Conservation (phyloP, 1,140 invertebrate species). For the Zaprionus lachaisei region DNA sequence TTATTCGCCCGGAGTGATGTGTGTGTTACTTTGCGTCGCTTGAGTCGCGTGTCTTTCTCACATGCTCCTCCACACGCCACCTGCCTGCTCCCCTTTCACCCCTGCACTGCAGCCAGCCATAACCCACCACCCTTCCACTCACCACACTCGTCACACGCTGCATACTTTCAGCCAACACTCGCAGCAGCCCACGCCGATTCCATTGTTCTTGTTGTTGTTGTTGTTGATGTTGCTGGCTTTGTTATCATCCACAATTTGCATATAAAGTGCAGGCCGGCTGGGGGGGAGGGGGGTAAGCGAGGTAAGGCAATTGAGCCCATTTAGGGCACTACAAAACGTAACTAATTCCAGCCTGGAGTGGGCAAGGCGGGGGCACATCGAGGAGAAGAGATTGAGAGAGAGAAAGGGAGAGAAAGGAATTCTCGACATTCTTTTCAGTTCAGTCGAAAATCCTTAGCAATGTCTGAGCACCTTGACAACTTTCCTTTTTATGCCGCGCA, state of each 20-base stretch:
- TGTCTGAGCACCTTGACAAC: slow-evolving; percentile 1
- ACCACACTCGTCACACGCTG: slow-evolving; percentile 50
- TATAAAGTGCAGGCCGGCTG: slow-evolving; percentile 40
- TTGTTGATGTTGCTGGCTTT: slow-evolving; percentile 44
- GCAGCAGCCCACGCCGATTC: slow-evolving; percentile 31
- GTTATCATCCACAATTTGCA: slow-evolving; percentile 62
- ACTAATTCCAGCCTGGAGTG: slow-evolving; percentile 60
- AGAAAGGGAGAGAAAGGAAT: background rate
- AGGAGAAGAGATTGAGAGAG: background rate
- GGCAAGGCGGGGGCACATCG: slow-evolving; percentile 38
- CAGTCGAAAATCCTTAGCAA: slow-evolving; percentile 19
- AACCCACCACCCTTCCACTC: slow-evolving; percentile 25
- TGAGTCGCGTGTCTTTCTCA: slow-evolving; percentile 61
- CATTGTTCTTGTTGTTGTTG: slow-evolving; percentile 41
- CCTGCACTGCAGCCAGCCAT: slow-evolving; percentile 19
- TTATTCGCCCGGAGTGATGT: slow-evolving; percentile 23
- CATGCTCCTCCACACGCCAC: slow-evolving; percentile 37
- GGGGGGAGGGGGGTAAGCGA: background rate
- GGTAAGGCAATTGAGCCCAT: slow-evolving; percentile 55
- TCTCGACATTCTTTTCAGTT: slow-evolving; percentile 29
- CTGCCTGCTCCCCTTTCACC: slow-evolving; percentile 39
- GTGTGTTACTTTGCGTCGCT: slow-evolving; percentile 37
- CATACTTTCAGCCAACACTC: slow-evolving; percentile 49
- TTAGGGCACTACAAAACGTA: slow-evolving; percentile 58
- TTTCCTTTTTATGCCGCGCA: background rate